Percentiles rank a stretch among this genome's conserved stretches.
Evolutionary conservation across 2,113 vertebrate genomes (phyloP).

Genomic region (Dipodomys ordii): DNA sequence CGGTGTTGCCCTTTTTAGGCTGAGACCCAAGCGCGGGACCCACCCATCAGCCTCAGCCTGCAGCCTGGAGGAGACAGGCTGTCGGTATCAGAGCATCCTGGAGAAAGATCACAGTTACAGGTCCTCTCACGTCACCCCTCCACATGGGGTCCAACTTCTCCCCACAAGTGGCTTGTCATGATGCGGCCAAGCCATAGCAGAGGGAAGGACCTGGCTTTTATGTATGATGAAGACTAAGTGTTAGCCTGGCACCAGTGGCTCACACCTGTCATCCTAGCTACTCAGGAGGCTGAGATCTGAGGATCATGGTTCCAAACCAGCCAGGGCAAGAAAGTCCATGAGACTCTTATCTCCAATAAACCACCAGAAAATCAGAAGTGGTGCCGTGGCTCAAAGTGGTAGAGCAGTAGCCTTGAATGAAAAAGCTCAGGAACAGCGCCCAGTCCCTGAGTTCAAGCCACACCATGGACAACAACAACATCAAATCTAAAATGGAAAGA

Average conservation of each 20-base stretch:
- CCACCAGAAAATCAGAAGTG: no score
- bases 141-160: neutral
- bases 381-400: no score
- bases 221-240: neutral
- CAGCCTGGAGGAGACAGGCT: conserved; percentile 50
- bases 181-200: neutral
- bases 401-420: no score
- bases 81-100: conserved; percentile 10
- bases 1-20: conserved; percentile 71
- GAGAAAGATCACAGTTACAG: neutral
- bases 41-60: conserved; percentile 62
- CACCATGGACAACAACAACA: no score
- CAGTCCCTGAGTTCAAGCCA: no score
- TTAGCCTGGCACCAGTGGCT: no score
- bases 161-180: neutral
- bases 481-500: neutral
- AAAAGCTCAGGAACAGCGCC: no score
- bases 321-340: no score
- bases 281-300: no score
- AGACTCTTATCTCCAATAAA: no score
- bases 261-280: no score
- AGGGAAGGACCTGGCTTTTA: neutral
- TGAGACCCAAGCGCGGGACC: conserved; percentile 57
- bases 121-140: neutral
- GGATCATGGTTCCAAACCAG: no score